These are phyloP conservation scores for Catharus minimus DNA, from an alignment of 2,113 vertebrate species.

Conservation along the genomic window DNA sequence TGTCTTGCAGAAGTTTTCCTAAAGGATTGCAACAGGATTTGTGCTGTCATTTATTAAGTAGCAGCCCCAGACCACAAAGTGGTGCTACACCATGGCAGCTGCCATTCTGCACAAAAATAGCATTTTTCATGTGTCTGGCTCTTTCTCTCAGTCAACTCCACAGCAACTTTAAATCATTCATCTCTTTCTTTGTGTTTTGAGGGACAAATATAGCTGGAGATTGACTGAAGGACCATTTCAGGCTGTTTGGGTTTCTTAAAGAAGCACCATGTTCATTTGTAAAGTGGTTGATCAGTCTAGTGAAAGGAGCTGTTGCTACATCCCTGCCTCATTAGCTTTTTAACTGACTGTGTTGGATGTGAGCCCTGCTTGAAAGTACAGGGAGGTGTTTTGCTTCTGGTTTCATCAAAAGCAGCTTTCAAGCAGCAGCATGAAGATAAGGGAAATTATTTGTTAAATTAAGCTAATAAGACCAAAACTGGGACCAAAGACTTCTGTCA, in stretches of 20 bases:
- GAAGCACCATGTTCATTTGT: background rate
- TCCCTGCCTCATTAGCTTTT: constrained; percentile 41
- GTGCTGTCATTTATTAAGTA: constrained; percentile 9
- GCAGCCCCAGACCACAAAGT: background rate
- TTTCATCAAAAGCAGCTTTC: constrained; percentile 7
- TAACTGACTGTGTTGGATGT: constrained; percentile 20
- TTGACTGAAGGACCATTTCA: constrained; percentile 12
- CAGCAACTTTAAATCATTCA: background rate
- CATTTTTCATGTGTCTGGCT: background rate
- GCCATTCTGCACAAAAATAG: background rate
- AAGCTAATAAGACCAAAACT: background rate
- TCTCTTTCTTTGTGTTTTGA: background rate
- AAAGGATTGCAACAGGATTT: background rate
- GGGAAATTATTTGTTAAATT: constrained; percentile 14
- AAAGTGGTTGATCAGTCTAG: constrained; percentile 3
- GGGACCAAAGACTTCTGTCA: background rate
- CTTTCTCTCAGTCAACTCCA: background rate
- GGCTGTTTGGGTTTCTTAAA: constrained; percentile 10
- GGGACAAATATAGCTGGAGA: background rate
- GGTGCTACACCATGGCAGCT: background rate
- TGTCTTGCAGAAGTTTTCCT: constrained; percentile 27
- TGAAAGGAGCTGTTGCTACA: constrained; percentile 39
- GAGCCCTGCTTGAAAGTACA: constrained; percentile 12
- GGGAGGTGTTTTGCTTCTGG: background rate
- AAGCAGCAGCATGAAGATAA: background rate